These are phyloP conservation scores for Caenorhabditis angaria DNA, from an alignment of 2,888 invertebrate genomes.

Conservation along the genomic window DNA sequence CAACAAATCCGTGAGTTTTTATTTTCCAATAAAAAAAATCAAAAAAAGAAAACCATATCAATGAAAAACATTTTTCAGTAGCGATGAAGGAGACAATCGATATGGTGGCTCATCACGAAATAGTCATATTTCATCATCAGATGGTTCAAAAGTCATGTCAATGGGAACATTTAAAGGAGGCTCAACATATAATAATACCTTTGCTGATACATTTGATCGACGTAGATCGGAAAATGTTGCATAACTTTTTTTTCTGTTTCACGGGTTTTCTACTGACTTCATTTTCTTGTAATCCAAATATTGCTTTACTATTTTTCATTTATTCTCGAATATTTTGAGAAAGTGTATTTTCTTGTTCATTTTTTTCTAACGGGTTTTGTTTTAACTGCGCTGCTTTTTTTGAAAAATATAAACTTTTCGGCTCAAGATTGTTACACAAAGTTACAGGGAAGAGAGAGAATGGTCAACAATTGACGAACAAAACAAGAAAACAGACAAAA, in stretches of 20 bases:
- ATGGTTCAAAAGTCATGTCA: slow-evolving; percentile 44
- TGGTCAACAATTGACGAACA: too few relatives aligned
- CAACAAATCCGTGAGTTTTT: slow-evolving; percentile 43
- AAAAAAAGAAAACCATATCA: background rate
- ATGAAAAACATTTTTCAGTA: slow-evolving; percentile 35
- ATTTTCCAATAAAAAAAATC: slow-evolving; percentile 41
- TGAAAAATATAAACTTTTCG: too few relatives aligned
- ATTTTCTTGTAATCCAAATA: too few relatives aligned
- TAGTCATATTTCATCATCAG: slow-evolving; percentile 57
- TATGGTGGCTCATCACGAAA: slow-evolving; percentile 55
- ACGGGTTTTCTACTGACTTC: background rate
- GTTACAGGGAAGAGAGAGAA: too few relatives aligned
- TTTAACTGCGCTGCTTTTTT: too few relatives aligned
- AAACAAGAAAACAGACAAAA: too few relatives aligned
- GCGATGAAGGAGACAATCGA: slow-evolving; percentile 56
- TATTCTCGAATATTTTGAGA: too few relatives aligned
- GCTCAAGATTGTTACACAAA: too few relatives aligned
- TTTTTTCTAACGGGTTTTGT: too few relatives aligned
- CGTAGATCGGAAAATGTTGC: slow-evolving; percentile 43
- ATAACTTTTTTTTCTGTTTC: slow-evolving; percentile 3
- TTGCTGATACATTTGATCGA: slow-evolving; percentile 50
- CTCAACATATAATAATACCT: slow-evolving; percentile 36
- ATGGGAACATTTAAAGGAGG: slow-evolving; percentile 51
- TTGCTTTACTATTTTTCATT: too few relatives aligned
- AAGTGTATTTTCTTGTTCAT: too few relatives aligned